Evolutionary conservation across 2,888 invertebrate species (phyloP), one percentile per base, ranked within the genome.

Genomic region (Cabera pusaria): DNA sequence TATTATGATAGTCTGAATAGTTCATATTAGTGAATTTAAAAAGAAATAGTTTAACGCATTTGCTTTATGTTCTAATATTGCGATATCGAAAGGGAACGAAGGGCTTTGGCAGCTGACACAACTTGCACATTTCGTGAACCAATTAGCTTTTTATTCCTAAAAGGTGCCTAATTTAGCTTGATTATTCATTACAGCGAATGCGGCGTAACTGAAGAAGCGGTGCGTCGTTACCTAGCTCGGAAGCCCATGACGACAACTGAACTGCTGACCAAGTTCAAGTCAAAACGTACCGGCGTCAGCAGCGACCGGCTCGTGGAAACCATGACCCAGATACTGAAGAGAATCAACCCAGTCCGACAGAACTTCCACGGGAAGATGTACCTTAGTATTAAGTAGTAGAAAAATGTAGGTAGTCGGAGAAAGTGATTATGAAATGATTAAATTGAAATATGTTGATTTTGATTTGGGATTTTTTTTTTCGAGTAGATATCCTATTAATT

Each of bases 191-290:
- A 20, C 70, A 95, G 95, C 68, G 96, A 96, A 59, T 95, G 95
- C 69, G 96, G 96, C 29, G 97, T 98, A 18, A 97, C 97, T 0
- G 98, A 98, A 72, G 98, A 98, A 62, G 96, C 97, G 0, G 97
- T 99, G 3, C 91, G 98, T 1, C 93, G 98, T 6, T 99, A 99
- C 83, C 88, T 99, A 16, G 95, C 96, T 78, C 92, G 99, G 5
- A 99, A 99, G 69, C 99, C 99, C 0, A 98, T 99, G 95, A 99
- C 99, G 0, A 96, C 98, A 0, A 98, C 97, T 0, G 98, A 99
- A 70, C 89, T 98, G 16, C 84, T 98, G 22, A 97, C 97, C 51
- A 98, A 98, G 87, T 97, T 98, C 88, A 97, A 97, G 73, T 96
- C 96, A 19, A 97, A 98, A 80, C 96, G 97, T 64, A 96, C 96